Evolutionary conservation across 2,113 vertebrate species (phyloP).

Genomic region (Sardina pilchardus): DNA sequence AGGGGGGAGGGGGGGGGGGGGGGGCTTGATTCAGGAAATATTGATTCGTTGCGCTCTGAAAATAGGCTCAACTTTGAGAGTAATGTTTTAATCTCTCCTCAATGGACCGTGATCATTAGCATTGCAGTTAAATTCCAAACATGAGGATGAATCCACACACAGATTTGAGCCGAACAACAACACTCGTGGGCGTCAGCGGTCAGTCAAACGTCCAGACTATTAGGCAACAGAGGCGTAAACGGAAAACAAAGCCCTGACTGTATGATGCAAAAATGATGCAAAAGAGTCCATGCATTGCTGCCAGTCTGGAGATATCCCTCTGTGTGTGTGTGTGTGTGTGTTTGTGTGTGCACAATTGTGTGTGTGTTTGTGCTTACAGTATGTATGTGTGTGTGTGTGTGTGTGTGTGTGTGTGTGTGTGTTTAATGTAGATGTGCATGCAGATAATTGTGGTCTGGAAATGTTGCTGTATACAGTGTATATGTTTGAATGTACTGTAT

Average conservation of each 20-base stretch:
- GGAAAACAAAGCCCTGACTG: neutral
- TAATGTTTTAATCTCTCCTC: neutral
- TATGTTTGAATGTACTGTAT: too few species aligned
- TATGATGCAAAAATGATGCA: neutral
- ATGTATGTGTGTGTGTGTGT: neutral
- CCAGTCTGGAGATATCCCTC: neutral
- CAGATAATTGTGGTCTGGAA: neutral
- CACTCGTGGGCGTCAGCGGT: neutral
- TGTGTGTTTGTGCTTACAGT: neutral
- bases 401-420: neutral
- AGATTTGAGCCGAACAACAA: neutral
- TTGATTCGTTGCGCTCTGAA: neutral
- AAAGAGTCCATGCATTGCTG: neutral
- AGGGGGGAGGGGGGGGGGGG: too few species aligned
- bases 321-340: slow-evolving; percentile 5
- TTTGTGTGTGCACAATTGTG: neutral
- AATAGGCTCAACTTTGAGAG: neutral
- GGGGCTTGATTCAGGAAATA: neutral
- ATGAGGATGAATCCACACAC: neutral
- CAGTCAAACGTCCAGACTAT: neutral
- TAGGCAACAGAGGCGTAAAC: neutral
- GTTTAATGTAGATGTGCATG: neutral
- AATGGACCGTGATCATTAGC: neutral
- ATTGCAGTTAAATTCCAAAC: neutral
- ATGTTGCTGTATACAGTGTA: neutral